phyloP scores from a whole-genome alignment of 2,797 vertebrate genomes.

The Pipistrellus pygmaeus region DNA sequence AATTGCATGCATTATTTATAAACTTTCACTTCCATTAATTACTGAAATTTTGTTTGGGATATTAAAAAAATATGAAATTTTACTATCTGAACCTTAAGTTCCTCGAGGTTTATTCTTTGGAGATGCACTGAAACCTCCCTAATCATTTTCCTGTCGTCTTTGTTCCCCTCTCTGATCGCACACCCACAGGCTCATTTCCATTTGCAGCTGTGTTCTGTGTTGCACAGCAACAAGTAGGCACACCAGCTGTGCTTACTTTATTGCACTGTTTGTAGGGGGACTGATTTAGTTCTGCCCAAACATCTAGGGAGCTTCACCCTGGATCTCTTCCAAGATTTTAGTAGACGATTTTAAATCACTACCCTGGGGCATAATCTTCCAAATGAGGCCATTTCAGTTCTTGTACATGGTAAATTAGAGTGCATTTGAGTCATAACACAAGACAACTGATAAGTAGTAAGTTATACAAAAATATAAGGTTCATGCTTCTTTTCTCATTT shows the following conservation, averaged over 20 bases:
- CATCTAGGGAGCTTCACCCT: slow-evolving; percentile 57
- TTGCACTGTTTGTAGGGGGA: not conserved
- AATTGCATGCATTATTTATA: not conserved
- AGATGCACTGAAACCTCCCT: not conserved
- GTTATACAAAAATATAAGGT: not conserved
- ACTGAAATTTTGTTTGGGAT: not conserved
- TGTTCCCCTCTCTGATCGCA: not conserved
- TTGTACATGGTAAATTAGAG: not conserved
- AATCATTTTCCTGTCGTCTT: not conserved
- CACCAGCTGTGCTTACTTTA: slow-evolving; percentile 59
- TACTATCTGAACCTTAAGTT: not conserved
- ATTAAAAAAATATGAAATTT: not conserved
- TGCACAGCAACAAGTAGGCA: slow-evolving; percentile 23
- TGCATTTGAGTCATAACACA: too few relatives aligned
- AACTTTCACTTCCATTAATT: not conserved
- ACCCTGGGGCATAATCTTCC: slow-evolving; percentile 28
- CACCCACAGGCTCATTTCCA: not conserved
- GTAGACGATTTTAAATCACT: slow-evolving; percentile 6
- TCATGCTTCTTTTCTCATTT: not conserved
- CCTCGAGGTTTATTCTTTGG: not conserved
- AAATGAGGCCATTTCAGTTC: not conserved
- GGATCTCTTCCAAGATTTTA: slow-evolving; percentile 60
- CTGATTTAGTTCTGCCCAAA: slow-evolving; percentile 61
- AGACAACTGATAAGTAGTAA: not conserved
- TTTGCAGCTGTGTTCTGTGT: slow-evolving; percentile 35